Base-by-base conservation (phyloP, 2,797 vertebrate genomes). In the Liparis tanakae region DNA sequence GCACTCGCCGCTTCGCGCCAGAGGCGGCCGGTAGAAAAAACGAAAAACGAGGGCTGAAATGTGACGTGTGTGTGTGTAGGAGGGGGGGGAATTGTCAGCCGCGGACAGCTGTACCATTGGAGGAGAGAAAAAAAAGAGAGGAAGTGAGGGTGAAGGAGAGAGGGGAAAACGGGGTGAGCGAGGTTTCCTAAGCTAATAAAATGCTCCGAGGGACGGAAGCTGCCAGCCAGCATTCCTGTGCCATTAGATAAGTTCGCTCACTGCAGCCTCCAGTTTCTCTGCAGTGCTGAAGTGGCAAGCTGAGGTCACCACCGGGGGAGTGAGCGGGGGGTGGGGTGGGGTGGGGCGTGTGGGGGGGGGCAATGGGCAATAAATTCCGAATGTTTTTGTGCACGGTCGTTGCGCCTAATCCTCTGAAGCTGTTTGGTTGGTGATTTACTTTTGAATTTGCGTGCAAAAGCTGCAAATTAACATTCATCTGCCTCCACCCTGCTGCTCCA, bases 201-300 rank as follows among this genome's bases (percentile, higher is more conserved):
- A 92, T 91, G 84, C 84, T 91, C 57, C 64, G 82, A 88, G 87
- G 88, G 84, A 88, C 89, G 83, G 86, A 93, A 89, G 91, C 90
- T 93, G 91, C 91, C 92, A 92, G 91, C 89, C 85, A 90, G 91
- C 92, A 94, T 94, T 94, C 92, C 91, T 92, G 88, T 92, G 88
- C 90, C 90, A 92, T 94, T 94, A 94, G 93, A 93, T 92, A 92
- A 93, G 90, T 92, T 87, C 72, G 86, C 88, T 91, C 87, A 54
- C 85, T 90, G 89, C 91, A 92, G 92, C 90, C 83, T 93, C 86
- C 79, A 80, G 88, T 93, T 93, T 91, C 92, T 92, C 91, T 90
- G 92, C 89, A 91, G 90, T 91, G 90, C 91, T 93, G 89, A 91
- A 93, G 88, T 92, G 88, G 91, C 92, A 93, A 82, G 85, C 88